Evolutionary conservation across 2,888 invertebrate genomes (phyloP), one percentile per base, ranked within the genome.

Genomic region (Mythimna loreyi): DNA sequence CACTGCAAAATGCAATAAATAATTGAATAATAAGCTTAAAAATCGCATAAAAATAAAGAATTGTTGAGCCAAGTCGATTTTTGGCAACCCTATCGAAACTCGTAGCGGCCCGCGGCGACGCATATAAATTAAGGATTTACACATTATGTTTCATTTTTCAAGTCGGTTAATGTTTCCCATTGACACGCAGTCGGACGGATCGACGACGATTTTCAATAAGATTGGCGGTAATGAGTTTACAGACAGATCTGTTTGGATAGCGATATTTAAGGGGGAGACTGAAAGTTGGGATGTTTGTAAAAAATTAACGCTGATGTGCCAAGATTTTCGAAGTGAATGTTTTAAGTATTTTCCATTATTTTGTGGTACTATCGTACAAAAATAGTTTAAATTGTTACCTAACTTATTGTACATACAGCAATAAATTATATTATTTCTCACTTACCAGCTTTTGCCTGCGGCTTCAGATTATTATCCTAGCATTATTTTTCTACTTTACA

Each of bases 111-210:
- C 92, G 94, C 92, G 92, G 91, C 91, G 72, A 79, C 92, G 96
- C 96, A 96, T 96, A 96, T 94, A 96, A 96, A 96, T 96, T 95
- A 94, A 92, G 90, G 94, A 96, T 96, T 96, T 94, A 90, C 91
- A 92, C 93, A 89, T 90, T 91, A 94, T 95, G 92, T 92, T 94
- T 95, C 95, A 96, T 96, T 95, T 95, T 95, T 95, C 94, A 93
- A 90, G 89, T 86, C 87, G 80, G 88, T 87, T 90, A 89, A 88
- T 87, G 86, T 82, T 57, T 53, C 63, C 28, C 80, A 67, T 66
- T 80, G 80, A 71, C 80, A 75, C 64, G 60, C 52, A 40, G 80
- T 33, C n/a, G 65, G 47, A 58, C 40, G 75, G 77, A 63, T 75
- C 80, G 61, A 33, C 28, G 36, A 62, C 47, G 61, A 65, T 74